Evolutionary conservation across 2,113 vertebrate genomes (phyloP).

Genomic region (Dicentrarchus labrax): DNA sequence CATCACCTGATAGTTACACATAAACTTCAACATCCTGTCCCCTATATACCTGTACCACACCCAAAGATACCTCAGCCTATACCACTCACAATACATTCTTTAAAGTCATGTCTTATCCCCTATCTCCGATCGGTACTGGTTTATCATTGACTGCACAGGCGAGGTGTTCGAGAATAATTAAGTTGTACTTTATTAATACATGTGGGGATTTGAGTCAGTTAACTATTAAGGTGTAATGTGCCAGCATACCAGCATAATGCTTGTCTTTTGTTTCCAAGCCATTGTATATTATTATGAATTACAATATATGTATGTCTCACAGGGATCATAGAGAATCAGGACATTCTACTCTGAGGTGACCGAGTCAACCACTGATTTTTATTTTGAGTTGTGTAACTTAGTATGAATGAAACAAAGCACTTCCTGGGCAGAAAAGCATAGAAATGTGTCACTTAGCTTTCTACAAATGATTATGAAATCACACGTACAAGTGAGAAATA

Average conservation of each 20-base stretch:
- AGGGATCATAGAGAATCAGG: too few relatives aligned
- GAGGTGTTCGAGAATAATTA: constrained; percentile 14
- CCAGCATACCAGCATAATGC: fast-evolving
- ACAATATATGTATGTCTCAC: neutral
- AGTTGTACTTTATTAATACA: neutral
- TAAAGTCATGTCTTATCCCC: neutral
- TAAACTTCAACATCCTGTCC: constrained; percentile 10
- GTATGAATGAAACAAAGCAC: neutral
- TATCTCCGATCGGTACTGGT: constrained; percentile 16
- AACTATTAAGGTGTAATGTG: neutral
- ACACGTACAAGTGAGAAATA: neutral
- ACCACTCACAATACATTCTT: neutral
- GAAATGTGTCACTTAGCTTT: neutral
- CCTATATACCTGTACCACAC: constrained; percentile 21
- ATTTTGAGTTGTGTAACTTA: neutral
- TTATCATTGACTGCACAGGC: constrained; percentile 43
- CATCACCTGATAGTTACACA: constrained; percentile 1
- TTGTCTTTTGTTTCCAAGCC: neutral
- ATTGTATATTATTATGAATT: neutral
- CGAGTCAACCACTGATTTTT: neutral
- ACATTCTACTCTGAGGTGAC: neutral
- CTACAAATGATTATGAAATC: neutral
- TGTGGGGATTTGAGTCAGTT: neutral
- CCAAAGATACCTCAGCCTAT: neutral
- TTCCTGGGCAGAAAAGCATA: too few relatives aligned